Conservation (phyloP, 2,113 vertebrate species). For the Coreoperca whiteheadi region DNA sequence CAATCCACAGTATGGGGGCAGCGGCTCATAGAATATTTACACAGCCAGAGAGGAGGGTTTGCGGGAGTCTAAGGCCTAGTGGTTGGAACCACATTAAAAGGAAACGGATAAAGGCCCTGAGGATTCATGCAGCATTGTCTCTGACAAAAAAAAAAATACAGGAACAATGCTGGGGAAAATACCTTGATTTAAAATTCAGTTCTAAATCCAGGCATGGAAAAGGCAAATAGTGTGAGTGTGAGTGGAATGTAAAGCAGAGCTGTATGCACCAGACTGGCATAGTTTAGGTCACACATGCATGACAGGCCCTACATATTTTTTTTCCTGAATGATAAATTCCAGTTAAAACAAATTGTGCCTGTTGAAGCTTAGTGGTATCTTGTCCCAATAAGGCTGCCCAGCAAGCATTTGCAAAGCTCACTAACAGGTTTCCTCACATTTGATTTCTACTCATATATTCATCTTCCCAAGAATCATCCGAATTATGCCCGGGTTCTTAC, state of each 20-base stretch:
- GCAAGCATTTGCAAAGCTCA: slow-evolving; percentile 25
- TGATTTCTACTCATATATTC: slow-evolving; percentile 34
- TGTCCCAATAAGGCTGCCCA: slow-evolving; percentile 11
- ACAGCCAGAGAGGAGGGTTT: slow-evolving; percentile 66
- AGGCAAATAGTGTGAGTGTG: slow-evolving; percentile 73
- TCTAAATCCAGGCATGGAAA: slow-evolving; percentile 77
- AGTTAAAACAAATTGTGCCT: slow-evolving; percentile 35
- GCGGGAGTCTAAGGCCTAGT: slow-evolving; percentile 69
- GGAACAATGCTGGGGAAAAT: slow-evolving; percentile 74
- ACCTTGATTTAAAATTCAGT: slow-evolving; percentile 86
- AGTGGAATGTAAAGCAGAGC: slow-evolving; percentile 78
- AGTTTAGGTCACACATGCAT: slow-evolving; percentile 67
- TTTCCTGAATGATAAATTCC: slow-evolving; percentile 45
- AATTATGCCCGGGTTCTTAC: slow-evolving; percentile 42
- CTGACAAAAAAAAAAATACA: slow-evolving; percentile 51
- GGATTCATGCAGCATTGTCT: slow-evolving; percentile 82
- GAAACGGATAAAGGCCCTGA: slow-evolving; percentile 78
- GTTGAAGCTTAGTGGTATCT: slow-evolving; percentile 44
- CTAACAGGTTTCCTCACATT: slow-evolving; percentile 26
- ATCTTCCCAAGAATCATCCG: slow-evolving; percentile 12
- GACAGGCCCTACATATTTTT: slow-evolving; percentile 40
- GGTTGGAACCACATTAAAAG: slow-evolving; percentile 83
- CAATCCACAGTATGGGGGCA: slow-evolving; percentile 67
- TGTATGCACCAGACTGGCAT: slow-evolving; percentile 54
- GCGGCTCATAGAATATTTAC: slow-evolving; percentile 82